These are phyloP conservation scores for Torymus auratus DNA, from an alignment of 2,888 invertebrate genomes.

Conservation along the genomic window DNA sequence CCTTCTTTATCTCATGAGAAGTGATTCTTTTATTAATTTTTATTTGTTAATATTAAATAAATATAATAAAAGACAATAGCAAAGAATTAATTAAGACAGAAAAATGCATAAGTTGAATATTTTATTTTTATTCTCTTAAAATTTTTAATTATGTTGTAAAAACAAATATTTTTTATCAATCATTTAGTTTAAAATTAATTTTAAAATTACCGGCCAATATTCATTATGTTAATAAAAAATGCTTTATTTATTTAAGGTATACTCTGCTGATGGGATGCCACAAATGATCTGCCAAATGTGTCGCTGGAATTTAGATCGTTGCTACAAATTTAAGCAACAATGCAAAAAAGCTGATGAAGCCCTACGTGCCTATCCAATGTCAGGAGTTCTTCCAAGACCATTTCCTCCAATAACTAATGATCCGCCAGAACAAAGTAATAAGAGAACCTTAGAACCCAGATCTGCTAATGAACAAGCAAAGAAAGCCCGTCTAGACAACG, in stretches of 20 bases:
- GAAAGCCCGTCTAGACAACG: constrained; percentile 71
- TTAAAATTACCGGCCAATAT: too few relatives aligned
- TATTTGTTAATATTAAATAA: too few relatives aligned
- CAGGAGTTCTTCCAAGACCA: constrained; percentile 80
- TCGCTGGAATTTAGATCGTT: constrained; percentile 82
- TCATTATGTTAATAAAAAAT: constrained; percentile 1
- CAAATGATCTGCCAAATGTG: constrained; percentile 84
- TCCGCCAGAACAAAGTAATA: constrained; percentile 67
- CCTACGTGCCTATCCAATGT: constrained; percentile 83
- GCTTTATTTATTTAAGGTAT: constrained; percentile 67
- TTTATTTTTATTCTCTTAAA: too few relatives aligned
- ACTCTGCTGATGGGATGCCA: constrained; percentile 84
- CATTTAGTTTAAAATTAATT: too few relatives aligned
- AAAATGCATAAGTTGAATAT: too few relatives aligned
- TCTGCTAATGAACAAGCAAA: constrained; percentile 66
- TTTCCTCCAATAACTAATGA: constrained; percentile 77
- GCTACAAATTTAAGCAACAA: constrained; percentile 86
- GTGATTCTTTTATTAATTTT: too few relatives aligned
- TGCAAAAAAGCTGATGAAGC: constrained; percentile 86
- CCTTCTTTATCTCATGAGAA: too few relatives aligned
- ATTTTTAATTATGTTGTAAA: too few relatives aligned
- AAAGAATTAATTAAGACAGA: too few relatives aligned
- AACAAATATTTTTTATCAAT: too few relatives aligned
- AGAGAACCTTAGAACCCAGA: constrained; percentile 69
- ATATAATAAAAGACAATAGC: too few relatives aligned